A percentile compares a stretch with the other conserved stretches of the same genome.
Evolutionary conservation across 2,888 invertebrate species (phyloP).

Genomic region (Buathra laborator): DNA sequence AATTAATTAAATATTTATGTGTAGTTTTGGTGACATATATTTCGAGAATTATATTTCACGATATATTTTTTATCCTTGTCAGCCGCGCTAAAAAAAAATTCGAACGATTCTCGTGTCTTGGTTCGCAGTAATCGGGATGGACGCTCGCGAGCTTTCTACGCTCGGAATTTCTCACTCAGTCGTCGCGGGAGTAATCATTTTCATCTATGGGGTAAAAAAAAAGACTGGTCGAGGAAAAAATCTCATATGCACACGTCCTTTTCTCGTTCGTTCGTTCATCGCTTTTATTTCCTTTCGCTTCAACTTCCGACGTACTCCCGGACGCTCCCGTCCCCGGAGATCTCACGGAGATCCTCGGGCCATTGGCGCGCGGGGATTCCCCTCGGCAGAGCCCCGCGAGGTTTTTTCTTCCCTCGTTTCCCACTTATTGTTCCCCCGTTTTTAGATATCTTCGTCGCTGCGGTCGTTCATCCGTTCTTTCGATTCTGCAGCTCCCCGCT

Average conservation of each 20-base stretch:
- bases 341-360: conserved; percentile 37
- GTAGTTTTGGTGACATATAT: neutral
- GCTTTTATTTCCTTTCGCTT: conserved; percentile 24
- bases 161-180: conserved; percentile 21
- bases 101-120: too few species aligned
- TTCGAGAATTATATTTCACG: neutral
- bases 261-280: conserved; percentile 25
- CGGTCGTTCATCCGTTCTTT: neutral
- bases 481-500: neutral
- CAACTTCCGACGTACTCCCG: conserved; percentile 27
- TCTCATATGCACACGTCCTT: conserved; percentile 43
- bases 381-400: conserved; percentile 28
- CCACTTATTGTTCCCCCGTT: conserved; percentile 52
- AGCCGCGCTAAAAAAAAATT: too few species aligned
- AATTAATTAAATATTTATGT: too few species aligned
- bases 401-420: conserved; percentile 56
- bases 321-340: too few species aligned
- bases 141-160: conserved; percentile 25
- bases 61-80: conserved; percentile 24
- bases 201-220: conserved; percentile 33
- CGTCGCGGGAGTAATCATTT: conserved; percentile 51
- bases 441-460: conserved; percentile 9
- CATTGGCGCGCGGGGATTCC: conserved; percentile 37
- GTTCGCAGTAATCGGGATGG: neutral
- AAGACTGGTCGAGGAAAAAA: conserved; percentile 44